These are phyloP conservation scores for Malurus elegans DNA, from an alignment of 2,113 vertebrate genomes.

Conservation along the genomic window DNA sequence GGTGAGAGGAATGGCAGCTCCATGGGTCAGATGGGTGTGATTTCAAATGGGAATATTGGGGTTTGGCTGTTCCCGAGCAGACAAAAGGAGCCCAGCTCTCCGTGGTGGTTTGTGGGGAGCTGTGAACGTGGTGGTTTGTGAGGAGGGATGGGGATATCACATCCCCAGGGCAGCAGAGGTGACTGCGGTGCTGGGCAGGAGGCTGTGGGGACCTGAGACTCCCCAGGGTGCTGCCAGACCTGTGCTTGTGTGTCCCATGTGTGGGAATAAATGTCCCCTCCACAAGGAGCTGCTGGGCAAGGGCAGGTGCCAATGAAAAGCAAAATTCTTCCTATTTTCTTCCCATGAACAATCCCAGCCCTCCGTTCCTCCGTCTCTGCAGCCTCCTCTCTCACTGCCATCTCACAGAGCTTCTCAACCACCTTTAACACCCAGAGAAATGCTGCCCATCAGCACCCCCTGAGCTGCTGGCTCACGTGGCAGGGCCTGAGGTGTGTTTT, in stretches of 20 bases:
- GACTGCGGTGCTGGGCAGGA: too few relatives aligned
- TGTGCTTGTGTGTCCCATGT: rapidly evolving
- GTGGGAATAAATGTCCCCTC: neutral
- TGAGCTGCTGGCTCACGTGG: neutral
- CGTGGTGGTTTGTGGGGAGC: neutral
- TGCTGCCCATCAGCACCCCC: neutral
- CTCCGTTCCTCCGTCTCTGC: rapidly evolving
- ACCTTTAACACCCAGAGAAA: neutral
- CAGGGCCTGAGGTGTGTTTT: neutral
- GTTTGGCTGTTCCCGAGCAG: neutral
- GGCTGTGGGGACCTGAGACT: neutral
- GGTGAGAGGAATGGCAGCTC: neutral
- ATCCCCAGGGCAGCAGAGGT: too few relatives aligned
- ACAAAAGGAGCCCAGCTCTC: neutral
- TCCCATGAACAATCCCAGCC: neutral
- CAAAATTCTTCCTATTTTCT: neutral
- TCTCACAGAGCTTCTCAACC: neutral
- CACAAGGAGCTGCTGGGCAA: neutral
- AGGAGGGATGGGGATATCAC: neutral
- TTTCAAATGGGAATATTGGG: neutral
- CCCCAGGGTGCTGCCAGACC: neutral
- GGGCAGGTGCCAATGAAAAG: neutral
- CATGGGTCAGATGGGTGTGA: neutral
- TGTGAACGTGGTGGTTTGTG: neutral
- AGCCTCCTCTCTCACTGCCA: neutral